Percentiles rank a stretch among this genome's conserved stretches.
These are phyloP conservation scores for Megalurothrips usitatus DNA, from an alignment of 2,888 invertebrate species.

Conservation along the genomic window DNA sequence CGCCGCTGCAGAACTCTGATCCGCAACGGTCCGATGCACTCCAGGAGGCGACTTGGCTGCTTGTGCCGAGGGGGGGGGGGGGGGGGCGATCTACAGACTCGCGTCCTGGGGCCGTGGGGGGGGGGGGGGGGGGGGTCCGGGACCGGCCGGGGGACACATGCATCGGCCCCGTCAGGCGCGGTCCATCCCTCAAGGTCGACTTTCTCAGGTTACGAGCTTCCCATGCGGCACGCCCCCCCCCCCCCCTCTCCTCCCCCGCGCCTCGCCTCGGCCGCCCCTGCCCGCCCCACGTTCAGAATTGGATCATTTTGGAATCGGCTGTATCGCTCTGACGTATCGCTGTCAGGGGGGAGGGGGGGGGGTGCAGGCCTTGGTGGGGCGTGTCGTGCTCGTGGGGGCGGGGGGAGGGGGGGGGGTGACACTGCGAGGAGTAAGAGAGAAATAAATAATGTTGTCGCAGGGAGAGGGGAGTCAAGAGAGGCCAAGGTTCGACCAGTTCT, in stretches of 20 bases:
- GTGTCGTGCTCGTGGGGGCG: background rate
- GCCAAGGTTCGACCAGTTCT: background rate
- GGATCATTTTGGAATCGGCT: no score
- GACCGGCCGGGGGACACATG: background rate
- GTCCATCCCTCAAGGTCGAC: background rate
- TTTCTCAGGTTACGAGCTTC: conserved; percentile 15
- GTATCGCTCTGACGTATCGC: background rate
- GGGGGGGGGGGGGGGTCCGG: background rate
- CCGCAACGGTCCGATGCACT: background rate
- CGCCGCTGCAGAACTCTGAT: background rate
- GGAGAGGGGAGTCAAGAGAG: background rate
- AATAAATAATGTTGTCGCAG: conserved; percentile 9
- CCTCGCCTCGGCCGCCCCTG: background rate
- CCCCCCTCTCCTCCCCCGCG: background rate
- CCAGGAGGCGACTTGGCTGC: background rate
- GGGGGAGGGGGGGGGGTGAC: background rate
- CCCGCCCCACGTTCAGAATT: no score
- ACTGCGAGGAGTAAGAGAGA: background rate
- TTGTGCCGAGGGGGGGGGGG: background rate
- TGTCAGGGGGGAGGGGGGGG: background rate
- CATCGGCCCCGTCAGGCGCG: background rate
- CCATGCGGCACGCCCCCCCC: background rate
- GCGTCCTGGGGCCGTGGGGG: background rate
- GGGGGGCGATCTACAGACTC: background rate
- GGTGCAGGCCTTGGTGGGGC: background rate